Percentiles rank a stretch among this genome's conserved stretches.
phyloP scores from a whole-genome alignment of 2,888 invertebrate genomes.

The Drosophila neoperkinsi region DNA sequence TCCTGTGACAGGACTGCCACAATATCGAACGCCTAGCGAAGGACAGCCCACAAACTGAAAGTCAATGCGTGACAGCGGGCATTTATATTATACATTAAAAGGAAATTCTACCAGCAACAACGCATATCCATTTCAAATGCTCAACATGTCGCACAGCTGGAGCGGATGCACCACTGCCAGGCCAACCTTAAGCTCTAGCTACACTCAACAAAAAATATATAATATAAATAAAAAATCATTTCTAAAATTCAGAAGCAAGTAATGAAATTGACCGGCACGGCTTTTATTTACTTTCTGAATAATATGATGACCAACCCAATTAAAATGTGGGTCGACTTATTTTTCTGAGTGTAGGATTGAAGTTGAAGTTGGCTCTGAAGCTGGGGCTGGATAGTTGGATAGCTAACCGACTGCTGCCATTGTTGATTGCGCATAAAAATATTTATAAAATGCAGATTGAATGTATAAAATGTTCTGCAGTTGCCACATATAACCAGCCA shows the following conservation, averaged over 20 bases:
- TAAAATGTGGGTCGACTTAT: neutral
- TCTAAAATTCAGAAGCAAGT: neutral
- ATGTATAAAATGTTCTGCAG: constrained; percentile 49
- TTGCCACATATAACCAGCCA: neutral
- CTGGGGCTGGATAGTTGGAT: constrained; percentile 11
- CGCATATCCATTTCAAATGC: constrained; percentile 60
- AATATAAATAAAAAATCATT: neutral
- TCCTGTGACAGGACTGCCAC: constrained; percentile 47
- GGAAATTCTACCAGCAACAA: constrained; percentile 36
- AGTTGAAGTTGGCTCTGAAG: neutral
- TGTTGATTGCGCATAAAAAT: constrained; percentile 75
- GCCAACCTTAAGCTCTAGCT: neutral
- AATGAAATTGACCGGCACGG: neutral
- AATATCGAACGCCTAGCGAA: constrained; percentile 44
- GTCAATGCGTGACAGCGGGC: constrained; percentile 69
- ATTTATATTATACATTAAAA: constrained; percentile 79
- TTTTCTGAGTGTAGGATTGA: neutral
- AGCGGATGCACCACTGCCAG: constrained; percentile 13
- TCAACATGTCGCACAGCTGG: constrained; percentile 55
- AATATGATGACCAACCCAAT: neutral
- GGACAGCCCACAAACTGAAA: constrained; percentile 49
- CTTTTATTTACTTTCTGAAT: too few relatives aligned
- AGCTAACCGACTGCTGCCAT: constrained; percentile 44
- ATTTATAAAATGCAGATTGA: constrained; percentile 81
- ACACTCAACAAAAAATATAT: neutral